A percentile compares a stretch with the other conserved stretches of the same genome.
Conservation (phyloP, 1,140 invertebrate genomes). For the Eriocheir sinensis region DNA sequence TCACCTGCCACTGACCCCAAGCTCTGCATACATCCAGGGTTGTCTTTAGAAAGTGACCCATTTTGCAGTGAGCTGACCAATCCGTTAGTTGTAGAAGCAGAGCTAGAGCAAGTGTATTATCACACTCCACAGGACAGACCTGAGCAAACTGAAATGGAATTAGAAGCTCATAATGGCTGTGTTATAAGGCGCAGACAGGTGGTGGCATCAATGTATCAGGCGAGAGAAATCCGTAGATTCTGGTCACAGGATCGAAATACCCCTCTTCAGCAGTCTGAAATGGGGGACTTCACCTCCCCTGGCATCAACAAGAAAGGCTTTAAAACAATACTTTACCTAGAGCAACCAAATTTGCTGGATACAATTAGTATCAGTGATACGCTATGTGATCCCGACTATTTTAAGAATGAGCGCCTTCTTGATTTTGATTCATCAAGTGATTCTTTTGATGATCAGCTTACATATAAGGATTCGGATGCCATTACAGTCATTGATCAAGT, state of each 20-base stretch:
- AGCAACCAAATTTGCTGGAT: slow-evolving; percentile 72
- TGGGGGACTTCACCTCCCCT: slow-evolving; percentile 54
- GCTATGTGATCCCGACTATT: slow-evolving; percentile 64
- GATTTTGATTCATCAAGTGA: slow-evolving; percentile 75
- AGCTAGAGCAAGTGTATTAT: slow-evolving; percentile 72
- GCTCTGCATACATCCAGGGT: slow-evolving; percentile 69
- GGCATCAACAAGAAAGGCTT: slow-evolving; percentile 49
- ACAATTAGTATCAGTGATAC: slow-evolving; percentile 76
- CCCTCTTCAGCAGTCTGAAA: slow-evolving; percentile 68
- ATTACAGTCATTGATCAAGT: slow-evolving; percentile 68
- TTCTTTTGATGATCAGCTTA: slow-evolving; percentile 69
- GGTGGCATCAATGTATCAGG: slow-evolving; percentile 69
- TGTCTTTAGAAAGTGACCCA: slow-evolving; percentile 73
- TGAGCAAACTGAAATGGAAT: slow-evolving; percentile 62
- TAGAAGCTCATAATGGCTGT: slow-evolving; percentile 66
- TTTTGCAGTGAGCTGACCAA: slow-evolving; percentile 70
- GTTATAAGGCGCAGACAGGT: slow-evolving; percentile 68
- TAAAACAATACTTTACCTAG: slow-evolving; percentile 71
- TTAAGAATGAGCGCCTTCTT: slow-evolving; percentile 52
- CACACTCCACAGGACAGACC: slow-evolving; percentile 67
- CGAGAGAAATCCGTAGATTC: slow-evolving; percentile 71
- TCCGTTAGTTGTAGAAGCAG: slow-evolving; percentile 73
- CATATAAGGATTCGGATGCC: slow-evolving; percentile 65
- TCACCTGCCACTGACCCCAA: slow-evolving; percentile 66
- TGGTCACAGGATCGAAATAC: slow-evolving; percentile 65